phyloP scores from a whole-genome alignment of 2,888 invertebrate genomes.

The Archaeoteleia sp. region DNA sequence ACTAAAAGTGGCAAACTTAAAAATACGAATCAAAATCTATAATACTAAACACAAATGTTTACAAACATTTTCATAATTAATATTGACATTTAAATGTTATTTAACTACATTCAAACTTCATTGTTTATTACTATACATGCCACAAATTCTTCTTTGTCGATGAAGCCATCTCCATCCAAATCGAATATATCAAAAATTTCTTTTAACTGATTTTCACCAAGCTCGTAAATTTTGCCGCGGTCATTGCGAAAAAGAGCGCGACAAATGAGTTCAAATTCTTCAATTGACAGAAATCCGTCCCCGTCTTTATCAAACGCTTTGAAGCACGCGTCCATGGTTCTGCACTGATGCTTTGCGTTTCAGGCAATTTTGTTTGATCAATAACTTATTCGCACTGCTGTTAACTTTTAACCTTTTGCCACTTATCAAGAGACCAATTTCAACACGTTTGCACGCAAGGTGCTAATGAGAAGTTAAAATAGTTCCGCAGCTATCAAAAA shows the following conservation, averaged over 20 bases:
- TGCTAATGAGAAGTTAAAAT: constrained; percentile 49
- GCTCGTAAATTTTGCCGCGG: constrained; percentile 87
- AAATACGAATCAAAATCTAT: too few species aligned
- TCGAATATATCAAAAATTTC: constrained; percentile 90
- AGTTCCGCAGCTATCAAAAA: constrained; percentile 16
- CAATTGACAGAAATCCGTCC: constrained; percentile 86
- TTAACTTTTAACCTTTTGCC: constrained; percentile 54
- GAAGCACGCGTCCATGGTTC: constrained; percentile 90
- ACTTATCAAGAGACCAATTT: constrained; percentile 44
- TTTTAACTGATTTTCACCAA: constrained; percentile 82
- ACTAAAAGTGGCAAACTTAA: too few species aligned
- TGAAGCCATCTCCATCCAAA: constrained; percentile 83
- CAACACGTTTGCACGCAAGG: constrained; percentile 42
- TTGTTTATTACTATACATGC: too few species aligned
- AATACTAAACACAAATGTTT: too few species aligned
- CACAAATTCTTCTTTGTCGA: constrained; percentile 88
- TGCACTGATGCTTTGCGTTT: constrained; percentile 62
- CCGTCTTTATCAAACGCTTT: constrained; percentile 93
- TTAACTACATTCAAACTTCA: too few species aligned
- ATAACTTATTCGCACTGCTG: constrained; percentile 55
- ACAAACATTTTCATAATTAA: too few species aligned
- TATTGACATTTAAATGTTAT: too few species aligned
- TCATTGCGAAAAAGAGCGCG: constrained; percentile 91
- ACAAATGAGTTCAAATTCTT: constrained; percentile 88
- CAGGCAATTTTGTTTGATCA: constrained; percentile 69